Conservation (phyloP, 2,113 vertebrate genomes). For the Bettongia penicillata region DNA sequence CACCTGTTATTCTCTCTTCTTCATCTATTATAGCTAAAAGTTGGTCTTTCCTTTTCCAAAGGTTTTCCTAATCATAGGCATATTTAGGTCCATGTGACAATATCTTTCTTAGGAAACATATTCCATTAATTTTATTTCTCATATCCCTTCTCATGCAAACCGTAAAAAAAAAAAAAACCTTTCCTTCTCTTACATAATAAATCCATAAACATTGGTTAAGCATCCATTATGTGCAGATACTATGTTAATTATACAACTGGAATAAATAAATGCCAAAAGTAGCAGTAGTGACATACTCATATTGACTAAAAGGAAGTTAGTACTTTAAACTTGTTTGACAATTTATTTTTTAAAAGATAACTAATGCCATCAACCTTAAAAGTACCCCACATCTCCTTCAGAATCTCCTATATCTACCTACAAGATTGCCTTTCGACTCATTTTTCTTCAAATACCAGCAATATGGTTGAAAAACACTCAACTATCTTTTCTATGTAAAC, state of each 20-base stretch:
- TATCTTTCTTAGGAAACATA: too few relatives aligned
- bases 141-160: too few relatives aligned
- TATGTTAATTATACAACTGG: neutral
- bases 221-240: too few relatives aligned
- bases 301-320: neutral
- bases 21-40: neutral
- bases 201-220: too few relatives aligned
- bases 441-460: slow-evolving; percentile 8
- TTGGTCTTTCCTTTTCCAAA: neutral
- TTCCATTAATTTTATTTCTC: too few relatives aligned
- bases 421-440: neutral
- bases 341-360: too few relatives aligned
- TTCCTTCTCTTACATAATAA: too few relatives aligned
- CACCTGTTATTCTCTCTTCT: neutral
- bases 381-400: neutral
- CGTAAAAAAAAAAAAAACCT: too few relatives aligned
- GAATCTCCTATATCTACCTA: neutral
- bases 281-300: neutral
- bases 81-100: too few relatives aligned
- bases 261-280: neutral
- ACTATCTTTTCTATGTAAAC: neutral
- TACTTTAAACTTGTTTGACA: too few relatives aligned
- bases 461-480: neutral
- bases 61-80: neutral
- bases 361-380: neutral